These are phyloP conservation scores for Pitangus sulphuratus DNA, from an alignment of 2,797 vertebrate species.

Conservation along the genomic window DNA sequence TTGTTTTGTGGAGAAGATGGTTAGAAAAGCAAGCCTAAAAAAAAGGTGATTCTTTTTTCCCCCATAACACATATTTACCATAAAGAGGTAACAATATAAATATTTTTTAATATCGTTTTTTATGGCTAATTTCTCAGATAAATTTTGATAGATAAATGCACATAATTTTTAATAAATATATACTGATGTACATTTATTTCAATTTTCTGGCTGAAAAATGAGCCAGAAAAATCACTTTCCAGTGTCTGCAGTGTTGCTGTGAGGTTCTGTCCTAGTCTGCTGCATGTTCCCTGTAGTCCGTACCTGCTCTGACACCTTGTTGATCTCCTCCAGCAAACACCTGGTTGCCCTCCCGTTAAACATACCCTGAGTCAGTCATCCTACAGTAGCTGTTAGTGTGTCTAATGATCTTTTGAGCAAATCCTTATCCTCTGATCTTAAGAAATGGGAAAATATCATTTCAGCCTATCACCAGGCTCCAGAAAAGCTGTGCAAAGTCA, in stretches of 20 bases:
- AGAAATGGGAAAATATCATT: background rate
- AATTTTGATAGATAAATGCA: background rate
- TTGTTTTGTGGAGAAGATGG: background rate
- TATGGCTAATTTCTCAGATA: background rate
- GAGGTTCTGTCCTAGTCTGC: background rate
- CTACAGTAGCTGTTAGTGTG: background rate
- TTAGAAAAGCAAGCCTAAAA: background rate
- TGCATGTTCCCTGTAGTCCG: background rate
- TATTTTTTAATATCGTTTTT: background rate
- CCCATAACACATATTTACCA: background rate
- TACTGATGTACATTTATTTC: background rate
- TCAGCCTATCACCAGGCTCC: background rate
- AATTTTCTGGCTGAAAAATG: background rate
- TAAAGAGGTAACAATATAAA: background rate
- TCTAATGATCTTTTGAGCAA: background rate
- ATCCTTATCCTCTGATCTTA: background rate
- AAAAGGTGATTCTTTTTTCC: background rate
- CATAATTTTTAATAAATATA: background rate
- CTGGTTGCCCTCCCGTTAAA: background rate
- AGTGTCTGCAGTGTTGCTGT: background rate
- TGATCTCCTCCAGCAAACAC: background rate
- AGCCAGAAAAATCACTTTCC: background rate
- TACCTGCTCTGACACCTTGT: background rate
- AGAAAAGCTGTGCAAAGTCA: background rate
- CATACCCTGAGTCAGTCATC: background rate